A percentile compares a stretch with the other conserved stretches of the same genome.
These are phyloP conservation scores for Slavum lentiscoides DNA, from an alignment of 2,888 invertebrate genomes.

Conservation along the genomic window DNA sequence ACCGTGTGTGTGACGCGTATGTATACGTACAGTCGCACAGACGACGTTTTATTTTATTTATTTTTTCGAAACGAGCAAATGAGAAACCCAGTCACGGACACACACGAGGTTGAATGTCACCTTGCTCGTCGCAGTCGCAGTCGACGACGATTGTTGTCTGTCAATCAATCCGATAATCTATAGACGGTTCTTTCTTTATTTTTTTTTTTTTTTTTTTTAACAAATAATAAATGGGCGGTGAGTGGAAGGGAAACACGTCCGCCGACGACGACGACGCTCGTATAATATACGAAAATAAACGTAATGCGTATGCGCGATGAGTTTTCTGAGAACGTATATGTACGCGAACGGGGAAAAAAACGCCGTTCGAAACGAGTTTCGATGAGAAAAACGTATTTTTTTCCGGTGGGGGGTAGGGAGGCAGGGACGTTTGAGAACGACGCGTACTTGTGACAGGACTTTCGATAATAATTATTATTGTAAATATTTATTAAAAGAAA, in stretches of 20 bases:
- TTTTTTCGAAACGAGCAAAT: constrained; percentile 43
- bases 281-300: no score
- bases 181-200: not conserved
- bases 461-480: no score
- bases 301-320: no score
- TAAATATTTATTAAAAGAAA: no score
- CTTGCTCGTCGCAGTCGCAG: constrained; percentile 42
- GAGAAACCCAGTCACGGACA: constrained; percentile 53
- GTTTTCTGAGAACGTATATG: no score
- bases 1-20: not conserved
- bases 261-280: not conserved
- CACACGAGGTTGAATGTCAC: constrained; percentile 53
- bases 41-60: not conserved
- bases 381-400: no score
- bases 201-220: not conserved
- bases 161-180: constrained; percentile 51
- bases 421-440: no score
- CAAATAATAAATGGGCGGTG: constrained; percentile 12
- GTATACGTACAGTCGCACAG: constrained; percentile 18
- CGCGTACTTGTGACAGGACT: no score
- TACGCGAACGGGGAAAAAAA: no score
- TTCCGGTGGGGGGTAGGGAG: no score
- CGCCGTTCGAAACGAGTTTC: no score
- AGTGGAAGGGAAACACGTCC: not conserved
- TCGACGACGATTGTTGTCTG: constrained; percentile 52